Base-by-base conservation (phyloP, 2,888 invertebrate species). In the Agonopterix heracliana region DNA sequence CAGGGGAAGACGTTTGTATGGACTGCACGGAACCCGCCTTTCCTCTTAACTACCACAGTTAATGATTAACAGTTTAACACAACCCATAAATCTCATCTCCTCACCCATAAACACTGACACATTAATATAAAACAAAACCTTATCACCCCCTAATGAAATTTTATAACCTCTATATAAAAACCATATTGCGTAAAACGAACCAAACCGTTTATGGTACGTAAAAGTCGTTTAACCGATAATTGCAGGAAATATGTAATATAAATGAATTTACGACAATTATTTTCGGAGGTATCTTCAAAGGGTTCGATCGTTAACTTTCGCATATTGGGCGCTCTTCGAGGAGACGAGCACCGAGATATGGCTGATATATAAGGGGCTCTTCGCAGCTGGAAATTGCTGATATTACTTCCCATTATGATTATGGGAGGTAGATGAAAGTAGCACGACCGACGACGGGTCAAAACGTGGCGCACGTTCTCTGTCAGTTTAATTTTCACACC, bases 401-500 rank as follows among this genome's bases (percentile, higher is more conserved):
- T 74, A 82, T 81, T 79, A 82, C 74, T 74, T 71, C 74, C 77
- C 75, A 81, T 82, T 79, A 81, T 71, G 73, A 74, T 79, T 66
- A 67, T 64, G 60, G 76, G 74, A 26, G 26, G 74, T 70, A 74
- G 71, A 78, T 73, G 81, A 83, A 81, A 84, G 78, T 69, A 74
- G 74, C 73, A 68, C 73, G 72, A 60, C 59, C 54, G 66, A 52
- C 55, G 66, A 55, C 65, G 69, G 73, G 71, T 74, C 72, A 71
- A 56, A 66, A 60, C 75, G 73, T 70, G 72, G 65, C 63, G 52
- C 71, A 69, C 68, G 66, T 58, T 45, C 52, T 59, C 57, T 57
- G 57, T 66, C 62, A 54, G 59, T 63, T 74, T 66, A 57, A 71
- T 81, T 76, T 83, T 77, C 77, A 74, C 75, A 71, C 71, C 64